Evolutionary conservation across 2,797 vertebrate species (phyloP).

Genomic region (Molossus alvarezi): DNA sequence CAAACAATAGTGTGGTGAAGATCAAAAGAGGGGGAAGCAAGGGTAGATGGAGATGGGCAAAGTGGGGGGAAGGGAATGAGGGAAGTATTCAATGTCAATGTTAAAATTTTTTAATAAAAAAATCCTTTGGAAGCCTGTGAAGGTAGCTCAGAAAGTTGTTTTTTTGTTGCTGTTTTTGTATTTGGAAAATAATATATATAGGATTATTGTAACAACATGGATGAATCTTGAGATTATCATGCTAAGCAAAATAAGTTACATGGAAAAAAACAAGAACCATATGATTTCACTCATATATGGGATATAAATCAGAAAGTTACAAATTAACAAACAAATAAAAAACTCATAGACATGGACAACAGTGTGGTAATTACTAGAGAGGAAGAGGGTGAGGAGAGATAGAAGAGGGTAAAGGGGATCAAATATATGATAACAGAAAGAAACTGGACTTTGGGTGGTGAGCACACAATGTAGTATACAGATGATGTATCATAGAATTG

Average conservation of each 20-base stretch:
- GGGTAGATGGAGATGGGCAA: too few species aligned
- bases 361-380: not conserved
- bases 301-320: not conserved
- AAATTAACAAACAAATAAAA: not conserved
- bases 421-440: not conserved
- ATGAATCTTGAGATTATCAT: not conserved
- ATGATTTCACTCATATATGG: not conserved
- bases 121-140: conserved; percentile 28
- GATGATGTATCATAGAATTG: not conserved
- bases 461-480: not conserved
- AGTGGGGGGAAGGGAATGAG: too few species aligned
- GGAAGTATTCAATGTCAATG: too few species aligned
- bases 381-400: not conserved
- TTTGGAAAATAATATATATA: not conserved
- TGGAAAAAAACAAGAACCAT: not conserved
- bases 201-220: not conserved
- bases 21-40: too few species aligned
- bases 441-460: not conserved
- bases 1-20: too few species aligned
- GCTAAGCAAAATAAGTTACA: not conserved
- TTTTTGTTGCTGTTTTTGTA: too few species aligned
- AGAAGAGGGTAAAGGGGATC: not conserved
- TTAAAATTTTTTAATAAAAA: too few species aligned
- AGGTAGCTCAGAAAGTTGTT: not conserved
- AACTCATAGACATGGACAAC: not conserved